Base-by-base conservation (phyloP, 1,140 invertebrate species). In the Wiebesia pumilae region DNA sequence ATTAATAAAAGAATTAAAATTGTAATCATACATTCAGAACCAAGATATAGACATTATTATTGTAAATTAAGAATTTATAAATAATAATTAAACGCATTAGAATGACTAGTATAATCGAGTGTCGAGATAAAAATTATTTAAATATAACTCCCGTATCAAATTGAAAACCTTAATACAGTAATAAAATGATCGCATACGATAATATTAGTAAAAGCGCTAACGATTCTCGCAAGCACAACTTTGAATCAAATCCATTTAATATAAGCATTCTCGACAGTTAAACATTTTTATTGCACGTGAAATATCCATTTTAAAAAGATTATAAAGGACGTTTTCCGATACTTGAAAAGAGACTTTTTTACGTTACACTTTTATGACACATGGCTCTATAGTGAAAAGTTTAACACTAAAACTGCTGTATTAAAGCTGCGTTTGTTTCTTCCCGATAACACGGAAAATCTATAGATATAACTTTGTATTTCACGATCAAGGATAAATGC, bases 231-330 rank as follows among this genome's bases (percentile, higher is more conserved):
- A 9, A 65, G 27, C 3, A n/a, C n/a, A 65, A 65, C 24, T n/a
- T 65, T 65, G 27, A 65, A 65, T 65, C n/a, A 38, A 73, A 40
- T 73, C 35, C 10, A 73, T 40, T 3, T 21, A 40, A 73, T 73
- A 40, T 40, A 73, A 73, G 16, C 35, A 73, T 40, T 24, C 2
- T 24, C 4, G 1, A 21, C 10, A 9, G 4, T 73, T 69, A 69
- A 69, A 40, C 0, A 21, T 40, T 73, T 73, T 40, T 73, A 21
- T 73, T 4, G 7, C 19, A 73, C 35, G 35, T 24, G 35, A 73
- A 73, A 73, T 14, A 73, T 40, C 40, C 69, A 40, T 73, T 73
- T 73, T 38, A 73, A 73, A 73, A 73, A 40, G 7, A 73, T 73
- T 33, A 73, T 73, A 73, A 73, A 73, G 6, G 4, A 38, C 19